Evolutionary conservation across 2,888 invertebrate genomes (phyloP), one percentile per base, ranked within the genome.

Genomic region (Cryptosula pallasiana): DNA sequence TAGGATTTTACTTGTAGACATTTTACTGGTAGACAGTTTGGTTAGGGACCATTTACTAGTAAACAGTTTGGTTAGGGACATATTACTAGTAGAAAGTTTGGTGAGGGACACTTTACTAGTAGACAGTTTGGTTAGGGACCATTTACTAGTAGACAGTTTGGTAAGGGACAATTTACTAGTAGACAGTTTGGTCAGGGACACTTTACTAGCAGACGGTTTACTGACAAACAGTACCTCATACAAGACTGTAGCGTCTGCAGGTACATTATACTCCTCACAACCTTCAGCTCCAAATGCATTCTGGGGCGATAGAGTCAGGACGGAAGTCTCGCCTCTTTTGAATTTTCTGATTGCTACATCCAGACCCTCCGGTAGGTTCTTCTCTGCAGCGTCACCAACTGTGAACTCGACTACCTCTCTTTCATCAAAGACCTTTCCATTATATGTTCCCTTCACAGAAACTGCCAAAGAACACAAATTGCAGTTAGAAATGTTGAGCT

Each of bases 301-400:
- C 82, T 91, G 89, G 0, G 94, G 88, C 78, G 90, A 88, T 71
- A 96, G 74, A 35, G 73, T 74, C 25, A 85, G 71, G 23, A 74
- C 73, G 0, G 94, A 91, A 73, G 89, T 90, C 85, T 97, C 96
- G 0, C 89, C 90, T 77, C 89, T 89, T 77, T 89, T 89, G 86
- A 98, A 94, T 81, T 90, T 91, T 77, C 90, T 89, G 1, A 82
- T 45, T 0, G 81, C 82, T 16, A 77, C 73, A 69, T 83, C 83
- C 5, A 83, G 71, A 3, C 96, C 97, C 71, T 90, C 89, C 45
- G 93, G 88, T 35, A 98, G 85, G 74, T 90, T 90, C 71, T 86
- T 85, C 74, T 92, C 92, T 72, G 86, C 87, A 9, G 93, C 95
- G 85, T 97, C 96, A 0, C 97, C 97, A 27, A 95, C 86, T 23